Conservation (phyloP, 2,113 vertebrate species). For the Astur gentilis region DNA sequence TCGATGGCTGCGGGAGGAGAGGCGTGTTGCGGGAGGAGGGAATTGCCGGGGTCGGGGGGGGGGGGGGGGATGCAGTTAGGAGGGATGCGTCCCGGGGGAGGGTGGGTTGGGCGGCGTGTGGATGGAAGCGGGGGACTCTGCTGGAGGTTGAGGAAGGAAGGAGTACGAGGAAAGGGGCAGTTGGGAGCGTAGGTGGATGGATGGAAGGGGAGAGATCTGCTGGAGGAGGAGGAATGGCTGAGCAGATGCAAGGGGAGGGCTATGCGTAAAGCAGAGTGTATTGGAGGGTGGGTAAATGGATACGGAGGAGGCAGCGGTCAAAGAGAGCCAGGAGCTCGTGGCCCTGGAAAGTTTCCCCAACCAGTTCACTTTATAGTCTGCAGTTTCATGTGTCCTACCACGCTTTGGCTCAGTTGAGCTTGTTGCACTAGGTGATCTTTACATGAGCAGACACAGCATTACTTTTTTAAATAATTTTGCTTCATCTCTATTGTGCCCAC, state of each 20-base stretch:
- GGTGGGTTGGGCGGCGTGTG: fast-evolving
- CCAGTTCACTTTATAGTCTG: not conserved
- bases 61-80: not conserved
- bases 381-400: not conserved
- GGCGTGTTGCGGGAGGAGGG: too few relatives aligned
- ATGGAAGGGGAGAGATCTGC: too few relatives aligned
- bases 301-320: not conserved
- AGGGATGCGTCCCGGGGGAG: too few relatives aligned
- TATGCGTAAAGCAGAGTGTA: not conserved
- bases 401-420: not conserved
- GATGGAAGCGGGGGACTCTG: fast-evolving
- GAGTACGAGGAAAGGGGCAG: not conserved
- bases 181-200: not conserved
- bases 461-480: not conserved
- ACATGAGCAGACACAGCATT: not conserved
- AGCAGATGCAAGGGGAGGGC: not conserved
- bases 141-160: not conserved
- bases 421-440: not conserved
- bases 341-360: not conserved
- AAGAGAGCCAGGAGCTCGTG: not conserved
- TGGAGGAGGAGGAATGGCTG: not conserved
- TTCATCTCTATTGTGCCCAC: not conserved
- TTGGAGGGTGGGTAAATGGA: not conserved
- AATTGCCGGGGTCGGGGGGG: too few relatives aligned
- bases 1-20: too few relatives aligned